phyloP scores from a whole-genome alignment of 2,888 invertebrate species.

The Lasioglossum lativentre region DNA sequence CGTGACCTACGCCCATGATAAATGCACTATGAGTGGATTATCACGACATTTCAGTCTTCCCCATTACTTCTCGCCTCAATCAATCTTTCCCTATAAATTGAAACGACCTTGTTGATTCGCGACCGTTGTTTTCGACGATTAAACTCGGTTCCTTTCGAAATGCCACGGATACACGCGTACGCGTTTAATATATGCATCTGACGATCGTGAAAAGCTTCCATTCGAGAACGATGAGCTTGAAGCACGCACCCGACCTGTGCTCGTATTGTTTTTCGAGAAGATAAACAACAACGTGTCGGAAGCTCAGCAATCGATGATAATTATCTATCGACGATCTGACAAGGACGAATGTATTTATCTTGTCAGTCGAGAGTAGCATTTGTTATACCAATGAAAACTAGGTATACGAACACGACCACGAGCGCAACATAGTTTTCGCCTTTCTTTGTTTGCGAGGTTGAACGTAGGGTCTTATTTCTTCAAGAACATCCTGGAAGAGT shows the following conservation, averaged over 20 bases:
- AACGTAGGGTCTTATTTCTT: neutral
- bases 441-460: neutral
- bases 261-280: conserved; percentile 61
- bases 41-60: neutral
- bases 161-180: neutral
- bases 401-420: neutral
- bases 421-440: conserved; percentile 1
- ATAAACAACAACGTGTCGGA: conserved; percentile 66
- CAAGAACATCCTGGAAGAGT: neutral
- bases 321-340: conserved; percentile 73
- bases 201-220: conserved; percentile 7
- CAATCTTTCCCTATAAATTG: neutral
- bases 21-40: neutral
- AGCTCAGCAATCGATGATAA: conserved; percentile 71
- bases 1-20: neutral
- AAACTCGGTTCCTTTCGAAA: neutral
- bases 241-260: neutral
- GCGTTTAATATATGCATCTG: neutral
- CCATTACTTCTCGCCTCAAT: neutral
- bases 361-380: neutral
- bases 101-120: neutral
- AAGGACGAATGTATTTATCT: conserved; percentile 63
- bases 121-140: neutral
- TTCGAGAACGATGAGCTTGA: neutral
- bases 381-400: neutral